Evolutionary conservation across 2,888 invertebrate genomes (phyloP).

Genomic region (Seira sanloemensis): DNA sequence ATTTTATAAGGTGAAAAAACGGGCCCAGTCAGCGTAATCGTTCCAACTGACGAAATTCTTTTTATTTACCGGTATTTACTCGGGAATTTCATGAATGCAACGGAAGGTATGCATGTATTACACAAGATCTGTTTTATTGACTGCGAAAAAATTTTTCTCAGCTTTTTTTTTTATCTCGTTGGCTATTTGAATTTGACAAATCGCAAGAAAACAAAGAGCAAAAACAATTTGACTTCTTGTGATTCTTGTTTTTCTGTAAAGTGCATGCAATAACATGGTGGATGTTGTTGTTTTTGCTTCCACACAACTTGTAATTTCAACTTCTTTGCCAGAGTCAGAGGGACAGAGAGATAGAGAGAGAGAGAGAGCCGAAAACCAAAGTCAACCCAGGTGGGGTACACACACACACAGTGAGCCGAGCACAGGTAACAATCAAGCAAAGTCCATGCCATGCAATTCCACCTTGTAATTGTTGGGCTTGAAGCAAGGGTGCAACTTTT

Average conservation of each 20-base stretch:
- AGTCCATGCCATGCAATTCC: neutral
- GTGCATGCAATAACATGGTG: neutral
- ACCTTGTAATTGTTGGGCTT: slow-evolving; percentile 9
- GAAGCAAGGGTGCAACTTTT: slow-evolving; percentile 45
- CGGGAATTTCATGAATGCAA: slow-evolving; percentile 61
- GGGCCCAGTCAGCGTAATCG: slow-evolving; percentile 3
- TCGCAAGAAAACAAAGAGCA: slow-evolving; percentile 9
- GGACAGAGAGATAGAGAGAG: too few relatives aligned
- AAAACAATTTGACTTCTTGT: slow-evolving; percentile 16
- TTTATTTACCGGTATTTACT: slow-evolving; percentile 57
- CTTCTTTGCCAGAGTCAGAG: neutral
- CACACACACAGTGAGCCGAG: neutral
- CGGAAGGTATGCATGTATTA: slow-evolving; percentile 9
- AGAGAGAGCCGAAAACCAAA: slow-evolving; percentile 38
- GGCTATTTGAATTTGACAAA: slow-evolving; percentile 9
- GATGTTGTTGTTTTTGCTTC: slow-evolving; percentile 38
- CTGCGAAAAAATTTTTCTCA: slow-evolving; percentile 40
- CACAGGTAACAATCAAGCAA: slow-evolving; percentile 7
- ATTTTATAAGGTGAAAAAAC: slow-evolving; percentile 13
- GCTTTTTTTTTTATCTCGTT: neutral
- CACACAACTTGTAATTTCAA: slow-evolving; percentile 26
- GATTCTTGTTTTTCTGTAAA: neutral
- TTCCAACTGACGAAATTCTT: slow-evolving; percentile 2
- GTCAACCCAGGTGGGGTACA: slow-evolving; percentile 49
- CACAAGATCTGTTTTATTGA: slow-evolving; percentile 45